Conservation (phyloP, 2,797 vertebrate species). For the Typhlichthys subterraneus region DNA sequence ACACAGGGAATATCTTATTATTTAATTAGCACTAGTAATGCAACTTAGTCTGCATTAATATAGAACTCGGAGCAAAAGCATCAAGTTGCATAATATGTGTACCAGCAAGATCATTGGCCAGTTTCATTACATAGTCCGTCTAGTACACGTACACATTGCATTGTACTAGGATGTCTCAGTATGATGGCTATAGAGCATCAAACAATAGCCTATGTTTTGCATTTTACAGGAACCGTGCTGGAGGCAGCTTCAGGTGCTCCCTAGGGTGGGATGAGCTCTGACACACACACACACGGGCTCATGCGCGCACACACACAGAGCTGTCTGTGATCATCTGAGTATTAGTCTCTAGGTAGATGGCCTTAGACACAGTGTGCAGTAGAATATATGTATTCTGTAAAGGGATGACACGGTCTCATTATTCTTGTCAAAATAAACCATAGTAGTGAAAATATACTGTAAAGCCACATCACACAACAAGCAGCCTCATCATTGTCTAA, state of each 20-base stretch:
- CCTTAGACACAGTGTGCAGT: constrained; percentile 32
- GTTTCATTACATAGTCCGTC: no score
- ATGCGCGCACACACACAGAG: constrained; percentile 15
- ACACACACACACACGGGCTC: no score
- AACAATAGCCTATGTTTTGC: no score
- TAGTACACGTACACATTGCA: not conserved
- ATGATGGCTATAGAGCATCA: not conserved
- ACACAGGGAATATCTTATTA: not conserved
- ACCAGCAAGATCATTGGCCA: constrained; percentile 20
- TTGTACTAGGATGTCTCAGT: no score
- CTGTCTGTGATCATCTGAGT: constrained; percentile 39
- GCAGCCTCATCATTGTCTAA: not conserved
- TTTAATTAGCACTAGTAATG: constrained; percentile 43
- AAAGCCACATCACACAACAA: no score
- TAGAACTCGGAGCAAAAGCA: constrained; percentile 34
- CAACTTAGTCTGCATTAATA: constrained; percentile 33
- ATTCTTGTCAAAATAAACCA: not conserved
- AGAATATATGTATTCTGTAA: constrained; percentile 23
- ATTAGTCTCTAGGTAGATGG: constrained; percentile 46
- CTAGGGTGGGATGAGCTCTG: constrained; percentile 18
- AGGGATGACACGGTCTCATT: not conserved
- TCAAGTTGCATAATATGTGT: constrained; percentile 30
- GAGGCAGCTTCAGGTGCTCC: constrained; percentile 25
- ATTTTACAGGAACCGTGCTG: no score
- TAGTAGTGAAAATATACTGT: no score